Evolutionary conservation across 2,888 invertebrate species (phyloP), one percentile per base, ranked within the genome.

Genomic region (Tupiocoris notatus): DNA sequence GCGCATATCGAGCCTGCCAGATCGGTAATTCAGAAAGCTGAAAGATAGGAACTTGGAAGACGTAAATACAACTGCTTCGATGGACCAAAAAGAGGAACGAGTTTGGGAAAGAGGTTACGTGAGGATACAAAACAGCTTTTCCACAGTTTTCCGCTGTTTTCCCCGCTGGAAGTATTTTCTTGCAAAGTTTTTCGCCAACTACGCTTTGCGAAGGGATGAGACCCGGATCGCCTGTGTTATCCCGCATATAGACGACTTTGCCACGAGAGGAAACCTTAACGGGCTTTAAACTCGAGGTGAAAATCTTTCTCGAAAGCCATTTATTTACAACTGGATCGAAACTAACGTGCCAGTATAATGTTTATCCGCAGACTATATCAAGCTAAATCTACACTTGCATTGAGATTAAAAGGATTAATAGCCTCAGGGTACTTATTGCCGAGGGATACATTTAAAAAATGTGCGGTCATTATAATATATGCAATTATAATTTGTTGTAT

Each of bases 11-110:
- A 39, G 57, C 23, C 17, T 16, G 73, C 58, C 24, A 22, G 61
- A 73, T 73, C 70, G 39, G 73, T 73, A 63, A 73, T 73, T 73
- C 73, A 39, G 39, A 39, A 39, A n/a, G n/a, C 39, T 39, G 39
- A 39, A n/a, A n/a, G 39, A 39, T 39, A 39, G 39, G 39, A 39
- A 3, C 39, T 39, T 12, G 12, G 39, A 39, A 39, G 39, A 39
- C 39, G 39, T 39, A 39, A 39, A 39, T 39, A 39, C 39, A 39
- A 39, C 39, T 12, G 39, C 39, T 39, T 39, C 39, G 39, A 39
- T 39, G 12, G 39, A 39, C 39, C 39, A 12, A 39, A 39, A 39
- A 39, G 39, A 39, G 12, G 39, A 39, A 39, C 39, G 39, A 39
- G 39, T 39, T 39, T 12, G 39, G 39, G 12, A 39, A 39, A 12